Conservation (phyloP, 2,888 invertebrate genomes). For the Agonopterix alstromeriana region DNA sequence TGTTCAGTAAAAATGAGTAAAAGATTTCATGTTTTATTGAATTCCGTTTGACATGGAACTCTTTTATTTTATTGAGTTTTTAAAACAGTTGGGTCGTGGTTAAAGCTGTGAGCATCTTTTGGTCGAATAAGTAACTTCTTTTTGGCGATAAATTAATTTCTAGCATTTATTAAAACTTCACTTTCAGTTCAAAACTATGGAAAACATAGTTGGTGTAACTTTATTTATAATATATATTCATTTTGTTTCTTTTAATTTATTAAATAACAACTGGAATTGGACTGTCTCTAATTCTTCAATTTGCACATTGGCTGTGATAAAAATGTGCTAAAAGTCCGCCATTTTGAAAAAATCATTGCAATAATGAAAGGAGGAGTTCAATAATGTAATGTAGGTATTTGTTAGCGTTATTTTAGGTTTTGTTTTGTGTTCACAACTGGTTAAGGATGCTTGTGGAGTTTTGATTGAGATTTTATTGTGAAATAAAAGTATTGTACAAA, state of each 20-base stretch:
- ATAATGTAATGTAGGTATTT: conserved; percentile 31
- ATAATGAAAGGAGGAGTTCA: neutral
- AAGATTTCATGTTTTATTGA: neutral
- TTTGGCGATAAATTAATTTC: too few species aligned
- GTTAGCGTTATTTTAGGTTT: conserved; percentile 53
- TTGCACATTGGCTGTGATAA: conserved; percentile 18
- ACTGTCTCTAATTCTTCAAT: neutral
- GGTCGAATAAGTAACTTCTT: too few species aligned
- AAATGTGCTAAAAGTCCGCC: conserved; percentile 7
- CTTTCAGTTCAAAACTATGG: too few species aligned
- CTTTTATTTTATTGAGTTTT: neutral
- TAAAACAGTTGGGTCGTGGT: neutral
- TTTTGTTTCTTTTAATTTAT: neutral
- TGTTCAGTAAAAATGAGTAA: neutral
- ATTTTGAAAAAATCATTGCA: conserved; percentile 3
- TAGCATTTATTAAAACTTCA: too few species aligned
- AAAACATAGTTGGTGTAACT: neutral
- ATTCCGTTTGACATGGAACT: neutral
- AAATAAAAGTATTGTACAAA: conserved; percentile 66
- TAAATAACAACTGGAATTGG: neutral
- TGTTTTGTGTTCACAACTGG: conserved; percentile 54
- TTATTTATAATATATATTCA: neutral
- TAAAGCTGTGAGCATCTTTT: too few species aligned
- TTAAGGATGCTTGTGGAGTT: conserved; percentile 61
- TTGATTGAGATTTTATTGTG: conserved; percentile 70